These are phyloP conservation scores for Zapornia atra DNA, from an alignment of 2,113 vertebrate species.

Conservation along the genomic window DNA sequence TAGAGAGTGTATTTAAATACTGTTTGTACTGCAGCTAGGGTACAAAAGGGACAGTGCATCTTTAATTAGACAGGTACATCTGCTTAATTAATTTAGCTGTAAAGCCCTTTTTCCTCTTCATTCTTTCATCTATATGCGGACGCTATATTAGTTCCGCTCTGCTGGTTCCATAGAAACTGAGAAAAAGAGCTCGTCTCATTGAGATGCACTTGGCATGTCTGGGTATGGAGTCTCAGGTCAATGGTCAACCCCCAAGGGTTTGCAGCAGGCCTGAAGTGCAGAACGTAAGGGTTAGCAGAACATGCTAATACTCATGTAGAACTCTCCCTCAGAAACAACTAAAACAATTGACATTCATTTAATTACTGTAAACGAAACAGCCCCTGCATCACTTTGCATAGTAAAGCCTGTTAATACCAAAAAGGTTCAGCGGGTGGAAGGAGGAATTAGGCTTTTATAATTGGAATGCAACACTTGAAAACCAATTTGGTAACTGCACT, in stretches of 20 bases:
- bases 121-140: slow-evolving; percentile 72
- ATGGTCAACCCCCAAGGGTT: slow-evolving; percentile 72
- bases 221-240: slow-evolving; percentile 80
- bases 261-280: slow-evolving; percentile 62
- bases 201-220: slow-evolving; percentile 75
- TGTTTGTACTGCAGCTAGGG: slow-evolving; percentile 64
- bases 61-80: slow-evolving; percentile 77
- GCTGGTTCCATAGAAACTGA: slow-evolving; percentile 71
- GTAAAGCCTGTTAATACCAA: slow-evolving; percentile 58
- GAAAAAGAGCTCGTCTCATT: slow-evolving; percentile 73
- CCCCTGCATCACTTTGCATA: slow-evolving; percentile 73
- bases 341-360: slow-evolving; percentile 81
- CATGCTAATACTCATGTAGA: slow-evolving; percentile 82
- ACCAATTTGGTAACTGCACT: slow-evolving; percentile 42
- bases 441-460: slow-evolving; percentile 62
- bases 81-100: slow-evolving; percentile 89
- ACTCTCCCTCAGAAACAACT: slow-evolving; percentile 75
- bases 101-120: slow-evolving; percentile 75
- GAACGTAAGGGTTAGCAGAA: slow-evolving; percentile 81
- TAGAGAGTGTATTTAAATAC: slow-evolving; percentile 70
- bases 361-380: slow-evolving; percentile 84
- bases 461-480: slow-evolving; percentile 54
- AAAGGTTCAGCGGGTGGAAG: slow-evolving; percentile 56
- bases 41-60: slow-evolving; percentile 66
- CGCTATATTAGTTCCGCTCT: slow-evolving; percentile 84